Conservation (phyloP, 1,140 invertebrate species). For the Drosophila arizonae region DNA sequence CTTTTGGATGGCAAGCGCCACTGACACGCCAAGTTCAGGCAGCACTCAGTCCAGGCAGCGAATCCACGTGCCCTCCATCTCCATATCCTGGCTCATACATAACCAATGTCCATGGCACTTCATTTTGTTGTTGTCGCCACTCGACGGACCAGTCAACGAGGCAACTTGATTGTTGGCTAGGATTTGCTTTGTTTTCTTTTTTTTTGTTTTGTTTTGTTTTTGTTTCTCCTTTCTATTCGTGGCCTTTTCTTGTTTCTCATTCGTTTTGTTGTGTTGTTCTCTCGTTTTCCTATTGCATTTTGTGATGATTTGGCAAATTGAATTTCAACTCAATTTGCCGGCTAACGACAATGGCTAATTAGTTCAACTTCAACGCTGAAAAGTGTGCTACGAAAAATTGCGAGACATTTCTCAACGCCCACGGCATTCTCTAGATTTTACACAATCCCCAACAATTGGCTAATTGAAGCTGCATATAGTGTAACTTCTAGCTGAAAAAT, state of each 20-base stretch:
- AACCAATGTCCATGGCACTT: slow-evolving; percentile 49
- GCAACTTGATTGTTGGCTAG: slow-evolving; percentile 51
- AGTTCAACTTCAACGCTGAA: slow-evolving; percentile 43
- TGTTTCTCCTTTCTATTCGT: slow-evolving; percentile 24
- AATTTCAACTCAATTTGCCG: slow-evolving; percentile 75
- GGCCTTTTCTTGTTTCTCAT: slow-evolving; percentile 16
- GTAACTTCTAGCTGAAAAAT: slow-evolving; percentile 12
- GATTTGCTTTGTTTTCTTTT: slow-evolving; percentile 36
- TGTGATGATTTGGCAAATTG: slow-evolving; percentile 70
- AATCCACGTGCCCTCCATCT: no score
- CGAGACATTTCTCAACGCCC: not conserved
- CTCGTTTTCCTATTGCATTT: slow-evolving; percentile 30
- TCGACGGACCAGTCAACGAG: slow-evolving; percentile 31
- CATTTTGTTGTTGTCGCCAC: slow-evolving; percentile 41
- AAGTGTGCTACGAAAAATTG: slow-evolving; percentile 48
- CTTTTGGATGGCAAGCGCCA: slow-evolving; percentile 21
- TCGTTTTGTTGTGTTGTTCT: slow-evolving; percentile 38
- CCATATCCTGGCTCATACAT: not conserved
- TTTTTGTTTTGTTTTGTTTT: slow-evolving; percentile 21
- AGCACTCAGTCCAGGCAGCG: not conserved
- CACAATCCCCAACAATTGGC: slow-evolving; percentile 8
- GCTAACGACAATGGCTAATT: slow-evolving; percentile 51
- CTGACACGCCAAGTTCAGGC: slow-evolving; percentile 11
- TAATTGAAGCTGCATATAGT: not conserved
- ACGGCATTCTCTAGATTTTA: not conserved